phyloP scores from a whole-genome alignment of 2,797 vertebrate genomes.

The Perodicticus potto region DNA sequence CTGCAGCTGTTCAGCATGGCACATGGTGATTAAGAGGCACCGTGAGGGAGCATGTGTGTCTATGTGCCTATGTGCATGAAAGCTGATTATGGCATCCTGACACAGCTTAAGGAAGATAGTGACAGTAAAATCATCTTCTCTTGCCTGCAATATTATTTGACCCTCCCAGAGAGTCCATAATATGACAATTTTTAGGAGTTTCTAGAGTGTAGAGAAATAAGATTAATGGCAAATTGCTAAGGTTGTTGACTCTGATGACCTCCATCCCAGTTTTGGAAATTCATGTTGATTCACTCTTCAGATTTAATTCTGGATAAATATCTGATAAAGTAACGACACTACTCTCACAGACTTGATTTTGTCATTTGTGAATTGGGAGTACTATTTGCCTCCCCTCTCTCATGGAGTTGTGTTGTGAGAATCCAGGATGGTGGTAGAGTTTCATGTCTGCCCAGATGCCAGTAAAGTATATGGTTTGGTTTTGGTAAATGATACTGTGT shows the following conservation, averaged over 20 bases:
- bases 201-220: constrained; percentile 39
- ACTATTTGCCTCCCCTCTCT: neutral
- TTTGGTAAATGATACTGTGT: constrained; percentile 17
- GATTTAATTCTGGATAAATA: constrained; percentile 39
- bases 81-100: constrained; percentile 68
- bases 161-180: constrained; percentile 28
- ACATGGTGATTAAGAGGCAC: constrained; percentile 72
- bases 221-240: neutral
- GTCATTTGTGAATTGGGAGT: neutral
- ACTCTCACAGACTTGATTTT: constrained; percentile 24
- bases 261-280: constrained; percentile 16
- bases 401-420: neutral
- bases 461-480: neutral
- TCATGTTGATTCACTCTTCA: neutral
- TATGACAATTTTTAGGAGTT: constrained; percentile 25
- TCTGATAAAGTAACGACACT: neutral
- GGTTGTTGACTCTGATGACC: neutral
- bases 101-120: constrained; percentile 51
- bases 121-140: constrained; percentile 25
- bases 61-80: constrained; percentile 4
- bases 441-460: neutral
- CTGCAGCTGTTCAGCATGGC: constrained; percentile 71
- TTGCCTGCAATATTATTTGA: constrained; percentile 13
- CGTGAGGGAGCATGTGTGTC: constrained; percentile 39
- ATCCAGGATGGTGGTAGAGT: neutral